Percentiles rank a stretch among this genome's conserved stretches.
phyloP scores from a whole-genome alignment of 1,140 invertebrate genomes.

The Copidosoma floridanum region DNA sequence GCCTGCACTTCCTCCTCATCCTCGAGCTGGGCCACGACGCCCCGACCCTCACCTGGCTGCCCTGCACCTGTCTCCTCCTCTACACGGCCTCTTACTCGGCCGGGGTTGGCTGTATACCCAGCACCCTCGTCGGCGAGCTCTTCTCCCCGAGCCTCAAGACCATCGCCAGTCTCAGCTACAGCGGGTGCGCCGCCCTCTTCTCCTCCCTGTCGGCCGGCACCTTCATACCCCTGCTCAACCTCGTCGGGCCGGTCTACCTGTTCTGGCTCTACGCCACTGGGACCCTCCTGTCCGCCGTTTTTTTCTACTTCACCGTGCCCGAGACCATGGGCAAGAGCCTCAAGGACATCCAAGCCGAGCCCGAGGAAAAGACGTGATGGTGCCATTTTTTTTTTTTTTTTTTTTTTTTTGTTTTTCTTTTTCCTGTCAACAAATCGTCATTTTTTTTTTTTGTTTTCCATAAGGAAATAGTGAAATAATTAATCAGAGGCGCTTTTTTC shows the following conservation, averaged over 20 bases:
- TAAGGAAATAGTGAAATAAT: too few relatives aligned
- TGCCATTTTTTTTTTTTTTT: too few relatives aligned
- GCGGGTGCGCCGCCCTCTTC: conserved; percentile 53
- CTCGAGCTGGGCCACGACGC: conserved; percentile 33
- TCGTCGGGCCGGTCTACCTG: conserved; percentile 43
- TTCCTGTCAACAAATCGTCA: too few relatives aligned
- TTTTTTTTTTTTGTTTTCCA: too few relatives aligned
- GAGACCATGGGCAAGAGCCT: conserved; percentile 66
- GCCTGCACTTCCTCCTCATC: conserved; percentile 55
- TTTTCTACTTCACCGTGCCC: conserved; percentile 59
- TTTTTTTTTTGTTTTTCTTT: too few relatives aligned
- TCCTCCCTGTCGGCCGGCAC: conserved; percentile 61
- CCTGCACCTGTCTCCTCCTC: conserved; percentile 39
- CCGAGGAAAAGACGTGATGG: too few relatives aligned
- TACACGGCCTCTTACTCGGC: conserved; percentile 42
- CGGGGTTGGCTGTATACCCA: conserved; percentile 48
- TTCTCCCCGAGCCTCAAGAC: conserved; percentile 50
- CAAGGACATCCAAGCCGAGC: conserved; percentile 60
- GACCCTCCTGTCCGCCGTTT: conserved; percentile 54
- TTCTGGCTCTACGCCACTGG: conserved; percentile 61
- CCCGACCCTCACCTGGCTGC: conserved; percentile 49
- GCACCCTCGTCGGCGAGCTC: conserved; percentile 48
- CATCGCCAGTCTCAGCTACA: conserved; percentile 54
- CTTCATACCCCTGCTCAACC: conserved; percentile 54
- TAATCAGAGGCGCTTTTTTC: too few relatives aligned